Conservation (phyloP, 2,888 invertebrate species). For the Stenoptilia bipunctidactyla region DNA sequence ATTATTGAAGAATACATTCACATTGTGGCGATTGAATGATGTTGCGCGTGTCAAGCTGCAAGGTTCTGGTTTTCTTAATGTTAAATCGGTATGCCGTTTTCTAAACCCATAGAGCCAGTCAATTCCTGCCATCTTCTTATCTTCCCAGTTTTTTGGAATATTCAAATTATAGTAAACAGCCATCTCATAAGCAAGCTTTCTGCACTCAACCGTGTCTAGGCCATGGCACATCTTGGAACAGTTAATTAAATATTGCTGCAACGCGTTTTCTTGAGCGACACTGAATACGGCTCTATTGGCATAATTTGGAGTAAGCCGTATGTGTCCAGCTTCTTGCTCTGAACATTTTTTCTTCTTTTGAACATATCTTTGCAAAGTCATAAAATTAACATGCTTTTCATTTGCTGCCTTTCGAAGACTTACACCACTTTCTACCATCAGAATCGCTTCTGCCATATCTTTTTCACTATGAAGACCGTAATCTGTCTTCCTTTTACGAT, state of each 20-base stretch:
- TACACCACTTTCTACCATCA: slow-evolving; percentile 10
- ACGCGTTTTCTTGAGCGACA: slow-evolving; percentile 8
- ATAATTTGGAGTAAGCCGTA: slow-evolving; percentile 11
- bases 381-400: slow-evolving; percentile 10
- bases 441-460: slow-evolving; percentile 11
- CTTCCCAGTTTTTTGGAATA: neutral
- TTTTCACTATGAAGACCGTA: slow-evolving; percentile 12
- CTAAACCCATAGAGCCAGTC: slow-evolving; percentile 1
- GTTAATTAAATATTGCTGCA: slow-evolving; percentile 6
- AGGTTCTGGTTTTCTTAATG: slow-evolving; percentile 18
- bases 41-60: slow-evolving; percentile 17
- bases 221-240: slow-evolving; percentile 8
- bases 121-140: neutral
- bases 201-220: slow-evolving; percentile 3
- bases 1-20: slow-evolving; percentile 10
- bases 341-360: slow-evolving; percentile 7
- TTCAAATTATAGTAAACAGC: slow-evolving; percentile 5
- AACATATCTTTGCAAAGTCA: slow-evolving; percentile 6
- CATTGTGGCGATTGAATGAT: slow-evolving; percentile 15
- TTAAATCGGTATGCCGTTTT: neutral
- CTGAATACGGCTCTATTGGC: slow-evolving; percentile 8
- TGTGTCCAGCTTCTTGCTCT: slow-evolving; percentile 4
- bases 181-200: slow-evolving; percentile 6
- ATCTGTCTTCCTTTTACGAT: slow-evolving; percentile 13
- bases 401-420: slow-evolving; percentile 10